These are phyloP conservation scores for Epizoanthus illoricatus DNA, from an alignment of 92 coral and sea anemone species.

Conservation along the genomic window DNA sequence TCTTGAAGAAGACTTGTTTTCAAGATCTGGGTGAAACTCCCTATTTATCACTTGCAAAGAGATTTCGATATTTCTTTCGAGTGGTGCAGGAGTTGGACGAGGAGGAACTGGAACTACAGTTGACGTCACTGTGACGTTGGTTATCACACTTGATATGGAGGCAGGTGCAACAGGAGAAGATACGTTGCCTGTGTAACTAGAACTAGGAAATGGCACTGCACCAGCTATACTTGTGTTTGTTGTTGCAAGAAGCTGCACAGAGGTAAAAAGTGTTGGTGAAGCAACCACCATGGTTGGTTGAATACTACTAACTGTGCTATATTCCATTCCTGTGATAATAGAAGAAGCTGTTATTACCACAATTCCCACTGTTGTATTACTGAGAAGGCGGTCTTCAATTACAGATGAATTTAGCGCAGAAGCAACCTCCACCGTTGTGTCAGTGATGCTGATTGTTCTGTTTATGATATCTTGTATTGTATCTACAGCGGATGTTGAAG, in stretches of 20 bases:
- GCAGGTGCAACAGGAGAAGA: not conserved
- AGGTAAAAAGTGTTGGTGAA: not conserved
- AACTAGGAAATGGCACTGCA: not conserved
- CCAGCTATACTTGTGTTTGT: not conserved
- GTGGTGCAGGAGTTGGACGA: not conserved
- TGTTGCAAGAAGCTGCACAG: not conserved
- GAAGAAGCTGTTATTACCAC: not conserved
- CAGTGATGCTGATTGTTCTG: no score
- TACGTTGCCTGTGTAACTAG: not conserved
- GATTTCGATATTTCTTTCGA: constrained; percentile 10
- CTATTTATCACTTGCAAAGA: not conserved
- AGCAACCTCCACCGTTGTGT: no score
- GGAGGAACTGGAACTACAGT: not conserved
- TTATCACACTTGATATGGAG: not conserved
- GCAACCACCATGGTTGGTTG: not conserved
- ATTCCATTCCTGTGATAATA: no score
- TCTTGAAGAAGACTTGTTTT: constrained; percentile 34
- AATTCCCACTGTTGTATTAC: not conserved
- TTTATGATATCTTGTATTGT: no score
- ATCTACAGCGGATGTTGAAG: no score
- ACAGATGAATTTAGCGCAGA: no score
- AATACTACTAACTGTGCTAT: not conserved
- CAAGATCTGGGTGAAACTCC: constrained; percentile 14
- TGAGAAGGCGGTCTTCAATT: no score
- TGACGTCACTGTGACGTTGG: constrained; percentile 16